Percentiles rank a stretch among this genome's conserved stretches.
These are phyloP conservation scores for Philypnodon macrostomus DNA, from an alignment of 2,797 vertebrate genomes.

Conservation along the genomic window DNA sequence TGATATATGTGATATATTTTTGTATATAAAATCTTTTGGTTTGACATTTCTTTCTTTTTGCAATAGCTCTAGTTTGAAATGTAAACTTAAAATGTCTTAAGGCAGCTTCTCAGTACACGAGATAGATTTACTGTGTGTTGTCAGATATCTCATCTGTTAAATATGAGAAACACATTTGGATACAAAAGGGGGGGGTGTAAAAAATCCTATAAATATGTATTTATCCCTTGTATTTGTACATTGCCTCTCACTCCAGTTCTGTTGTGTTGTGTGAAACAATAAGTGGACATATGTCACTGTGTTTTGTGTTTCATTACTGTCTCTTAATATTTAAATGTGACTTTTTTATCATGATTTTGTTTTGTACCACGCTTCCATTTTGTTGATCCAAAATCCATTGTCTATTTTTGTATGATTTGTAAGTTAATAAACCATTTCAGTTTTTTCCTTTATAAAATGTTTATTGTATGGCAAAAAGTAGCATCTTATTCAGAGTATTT, in stretches of 20 bases:
- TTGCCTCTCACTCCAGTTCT: slow-evolving; percentile 81
- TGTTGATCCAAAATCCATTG: slow-evolving; percentile 86
- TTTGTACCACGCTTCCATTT: slow-evolving; percentile 82
- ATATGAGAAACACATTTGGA: slow-evolving; percentile 85
- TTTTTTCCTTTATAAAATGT: slow-evolving; percentile 74
- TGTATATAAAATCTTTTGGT: slow-evolving; percentile 88
- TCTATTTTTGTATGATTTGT: slow-evolving; percentile 99
- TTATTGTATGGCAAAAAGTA: slow-evolving; percentile 94
- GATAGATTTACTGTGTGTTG: slow-evolving; percentile 79
- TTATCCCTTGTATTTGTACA: slow-evolving; percentile 97
- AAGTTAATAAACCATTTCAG: slow-evolving; percentile 84
- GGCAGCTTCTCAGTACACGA: slow-evolving; percentile 85
- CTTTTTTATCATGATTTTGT: slow-evolving; percentile 83
- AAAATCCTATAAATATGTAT: slow-evolving; percentile 99
- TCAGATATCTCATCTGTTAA: slow-evolving; percentile 87
- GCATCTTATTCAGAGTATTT: slow-evolving; percentile 98
- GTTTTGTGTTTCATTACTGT: slow-evolving; percentile 83
- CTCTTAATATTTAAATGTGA: slow-evolving; percentile 91
- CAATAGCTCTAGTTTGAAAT: slow-evolving; percentile 82
- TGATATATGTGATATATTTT: slow-evolving; percentile 90
- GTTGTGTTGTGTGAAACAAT: slow-evolving; percentile 89
- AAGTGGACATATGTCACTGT: slow-evolving; percentile 87
- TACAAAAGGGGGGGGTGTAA: slow-evolving; percentile 85
- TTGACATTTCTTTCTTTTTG: slow-evolving; percentile 72
- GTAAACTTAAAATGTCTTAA: slow-evolving; percentile 95